Base-by-base conservation (phyloP, 1,140 invertebrate genomes). In the Ostrea denselamellosa region DNA sequence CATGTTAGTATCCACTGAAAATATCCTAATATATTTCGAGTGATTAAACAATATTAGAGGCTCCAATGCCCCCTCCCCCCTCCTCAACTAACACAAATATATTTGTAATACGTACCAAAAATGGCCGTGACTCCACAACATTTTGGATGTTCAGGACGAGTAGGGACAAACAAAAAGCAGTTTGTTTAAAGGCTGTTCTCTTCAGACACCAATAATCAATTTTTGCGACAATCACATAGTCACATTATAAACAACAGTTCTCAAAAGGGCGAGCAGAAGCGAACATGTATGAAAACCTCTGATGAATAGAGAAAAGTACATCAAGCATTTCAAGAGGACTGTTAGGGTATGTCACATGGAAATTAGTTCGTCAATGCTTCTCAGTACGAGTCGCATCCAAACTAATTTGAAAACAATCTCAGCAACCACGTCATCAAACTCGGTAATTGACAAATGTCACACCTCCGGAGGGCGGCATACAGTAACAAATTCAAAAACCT, bases 91-190 rank as follows among this genome's bases (percentile, higher is more conserved):
- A 2, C 2, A 5, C 14, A 34, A 14, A 1, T 10, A 77, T 8
- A 77, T 77, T 9, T 28, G 34, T 44, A 44, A 77, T 77, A 77
- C 68, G 12, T 77, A 77, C 68, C 68, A 77, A 77, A 77, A 77
- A 77, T 77, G 68, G 9, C 68, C 68, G 68, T 77, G 68, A 77
- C 68, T 77, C 68, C 68, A 77, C 68, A 77, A 77, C 68, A 77
- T 77, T 77, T 77, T 34, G 28, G 25, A 34, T 28, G 28, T 44
- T 77, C 68, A 77, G 68, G 68, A 25, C 25, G 68, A 14, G 25
- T 28, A 77, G 68, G 22, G 68, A 17, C 12, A 14, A 77, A 14
- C 25, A 28, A 28, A 77, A 77, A 44, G 28, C 68, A 77, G 68
- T 34, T 44, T 14, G 68, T 77, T 28, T 10, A 77, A 77, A 12